Evolutionary conservation across 2,888 invertebrate genomes (phyloP).

Genomic region (Barypeithes pellucidus): DNA sequence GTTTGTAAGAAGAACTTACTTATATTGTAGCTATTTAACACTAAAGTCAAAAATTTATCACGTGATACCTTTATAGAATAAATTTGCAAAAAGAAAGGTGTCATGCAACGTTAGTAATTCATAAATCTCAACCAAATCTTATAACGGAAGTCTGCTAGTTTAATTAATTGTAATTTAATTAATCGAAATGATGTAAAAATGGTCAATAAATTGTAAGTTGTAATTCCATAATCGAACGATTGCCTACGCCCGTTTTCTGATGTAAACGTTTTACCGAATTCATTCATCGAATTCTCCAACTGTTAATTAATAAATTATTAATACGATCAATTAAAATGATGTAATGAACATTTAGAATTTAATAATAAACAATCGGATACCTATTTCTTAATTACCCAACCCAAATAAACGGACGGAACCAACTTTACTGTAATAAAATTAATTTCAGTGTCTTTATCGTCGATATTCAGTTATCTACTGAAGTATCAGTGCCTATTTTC

Average conservation of each 20-base stretch:
- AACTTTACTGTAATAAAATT: neutral
- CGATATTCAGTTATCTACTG: too few relatives aligned
- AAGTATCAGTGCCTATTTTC: neutral
- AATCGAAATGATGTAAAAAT: too few relatives aligned
- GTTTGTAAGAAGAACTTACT: too few relatives aligned
- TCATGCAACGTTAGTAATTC: too few relatives aligned
- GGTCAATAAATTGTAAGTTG: too few relatives aligned
- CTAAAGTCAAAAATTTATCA: too few relatives aligned
- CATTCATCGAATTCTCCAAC: neutral
- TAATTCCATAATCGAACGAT: neutral
- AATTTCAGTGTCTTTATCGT: neutral
- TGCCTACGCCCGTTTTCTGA: neutral
- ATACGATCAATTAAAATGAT: neutral
- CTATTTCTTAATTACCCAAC: conserved; percentile 5
- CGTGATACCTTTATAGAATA: too few relatives aligned
- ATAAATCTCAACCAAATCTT: too few relatives aligned
- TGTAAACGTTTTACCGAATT: neutral
- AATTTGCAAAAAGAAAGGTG: too few relatives aligned
- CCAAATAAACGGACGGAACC: neutral
- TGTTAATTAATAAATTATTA: neutral
- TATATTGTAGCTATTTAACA: too few relatives aligned
- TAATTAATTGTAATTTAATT: too few relatives aligned
- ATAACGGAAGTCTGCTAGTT: too few relatives aligned
- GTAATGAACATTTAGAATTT: neutral
- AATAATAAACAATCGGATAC: neutral